A percentile compares a stretch with the other conserved stretches of the same genome.
Evolutionary conservation across 2,888 invertebrate genomes (phyloP).

Genomic region (Harpagoxenus sublaevis): DNA sequence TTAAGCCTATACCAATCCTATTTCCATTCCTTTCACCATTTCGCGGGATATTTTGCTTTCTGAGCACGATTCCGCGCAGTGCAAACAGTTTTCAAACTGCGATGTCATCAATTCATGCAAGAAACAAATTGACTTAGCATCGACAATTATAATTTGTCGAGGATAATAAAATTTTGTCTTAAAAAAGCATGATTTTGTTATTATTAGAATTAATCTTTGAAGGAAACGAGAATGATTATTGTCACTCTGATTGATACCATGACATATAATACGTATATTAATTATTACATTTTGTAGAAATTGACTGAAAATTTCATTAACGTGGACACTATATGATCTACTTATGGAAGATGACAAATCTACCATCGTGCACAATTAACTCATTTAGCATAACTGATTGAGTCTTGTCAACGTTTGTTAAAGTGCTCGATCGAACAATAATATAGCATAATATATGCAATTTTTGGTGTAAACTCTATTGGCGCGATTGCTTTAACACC

Average conservation of each 20-base stretch:
- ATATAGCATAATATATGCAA: neutral
- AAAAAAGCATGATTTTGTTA: neutral
- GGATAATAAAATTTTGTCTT: neutral
- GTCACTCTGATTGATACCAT: neutral
- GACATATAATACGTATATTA: neutral
- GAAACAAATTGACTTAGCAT: constrained; percentile 7
- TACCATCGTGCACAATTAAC: constrained; percentile 24
- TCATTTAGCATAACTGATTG: constrained; percentile 41
- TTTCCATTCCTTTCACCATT: constrained; percentile 17
- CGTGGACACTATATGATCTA: neutral
- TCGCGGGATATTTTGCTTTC: constrained; percentile 21
- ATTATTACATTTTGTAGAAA: constrained; percentile 12
- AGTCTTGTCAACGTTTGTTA: constrained; percentile 20
- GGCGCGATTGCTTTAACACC: neutral
- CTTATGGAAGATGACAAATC: neutral
- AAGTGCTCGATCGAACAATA: constrained; percentile 18
- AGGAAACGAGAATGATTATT: neutral
- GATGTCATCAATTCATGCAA: constrained; percentile 13
- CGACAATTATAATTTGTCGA: neutral
- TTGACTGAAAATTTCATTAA: constrained; percentile 26
- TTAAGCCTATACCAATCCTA: constrained; percentile 22
- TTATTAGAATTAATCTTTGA: neutral
- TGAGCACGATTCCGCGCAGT: constrained; percentile 20
- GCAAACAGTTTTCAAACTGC: constrained; percentile 34
- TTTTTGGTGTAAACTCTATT: constrained; percentile 27